Evolutionary conservation across 1,140 invertebrate genomes (phyloP).

Genomic region (Metaphire vulgaris): DNA sequence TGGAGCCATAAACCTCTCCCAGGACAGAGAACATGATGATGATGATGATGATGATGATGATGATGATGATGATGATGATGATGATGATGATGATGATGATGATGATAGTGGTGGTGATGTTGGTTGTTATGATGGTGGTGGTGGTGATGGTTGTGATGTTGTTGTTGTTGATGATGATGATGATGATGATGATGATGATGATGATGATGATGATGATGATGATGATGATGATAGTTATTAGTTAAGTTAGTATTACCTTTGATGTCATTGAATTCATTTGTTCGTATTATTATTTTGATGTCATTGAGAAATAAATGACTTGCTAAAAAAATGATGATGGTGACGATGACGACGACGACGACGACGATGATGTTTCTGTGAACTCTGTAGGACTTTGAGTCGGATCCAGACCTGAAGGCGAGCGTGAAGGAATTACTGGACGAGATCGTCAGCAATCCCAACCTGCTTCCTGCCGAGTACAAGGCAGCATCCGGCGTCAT

Average conservation of each 20-base stretch:
- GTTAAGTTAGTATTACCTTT: too few species aligned
- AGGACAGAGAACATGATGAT: too few species aligned
- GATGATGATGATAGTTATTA: not conserved
- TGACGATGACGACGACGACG: too few species aligned
- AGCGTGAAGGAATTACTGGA: constrained; percentile 80
- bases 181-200: not conserved
- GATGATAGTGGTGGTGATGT: not conserved
- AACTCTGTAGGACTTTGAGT: constrained; percentile 76
- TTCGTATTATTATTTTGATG: too few species aligned
- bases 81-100: not conserved
- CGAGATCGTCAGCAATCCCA: constrained; percentile 76
- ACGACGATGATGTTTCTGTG: too few species aligned
- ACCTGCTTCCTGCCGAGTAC: constrained; percentile 79
- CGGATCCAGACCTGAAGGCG: constrained; percentile 65
- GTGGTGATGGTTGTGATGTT: not conserved
- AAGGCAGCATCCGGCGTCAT: constrained; percentile 77
- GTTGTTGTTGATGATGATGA: not conserved
- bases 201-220: constrained; percentile 19
- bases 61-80: not conserved
- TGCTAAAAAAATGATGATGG: too few species aligned
- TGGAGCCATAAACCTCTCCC: too few species aligned
- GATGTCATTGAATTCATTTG: too few species aligned
- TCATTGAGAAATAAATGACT: too few species aligned
- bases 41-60: constrained; percentile 4
- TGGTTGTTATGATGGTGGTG: not conserved